Percentiles rank a stretch among this genome's conserved stretches.
phyloP scores from a whole-genome alignment of 2,113 vertebrate species.

The Stictonetta naevosa region DNA sequence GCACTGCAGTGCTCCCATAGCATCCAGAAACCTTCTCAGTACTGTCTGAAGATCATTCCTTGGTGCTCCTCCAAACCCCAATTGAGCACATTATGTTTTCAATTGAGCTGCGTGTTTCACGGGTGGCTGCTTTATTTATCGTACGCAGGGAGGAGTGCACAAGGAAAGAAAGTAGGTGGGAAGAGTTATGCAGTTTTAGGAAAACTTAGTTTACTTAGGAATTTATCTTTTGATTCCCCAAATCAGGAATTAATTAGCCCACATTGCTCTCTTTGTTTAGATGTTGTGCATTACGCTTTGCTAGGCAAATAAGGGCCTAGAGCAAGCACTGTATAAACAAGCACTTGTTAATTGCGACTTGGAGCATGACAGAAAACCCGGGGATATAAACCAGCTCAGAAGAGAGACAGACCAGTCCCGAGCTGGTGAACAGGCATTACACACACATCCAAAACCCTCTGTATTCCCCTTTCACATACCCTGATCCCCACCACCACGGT shows the following conservation, averaged over 20 bases:
- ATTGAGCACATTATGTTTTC: neutral
- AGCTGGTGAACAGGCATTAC: neutral
- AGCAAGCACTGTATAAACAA: conserved; percentile 44
- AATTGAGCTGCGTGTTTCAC: neutral
- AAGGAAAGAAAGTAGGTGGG: neutral
- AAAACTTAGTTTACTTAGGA: conserved; percentile 20
- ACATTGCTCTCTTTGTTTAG: neutral
- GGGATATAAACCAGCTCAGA: neutral
- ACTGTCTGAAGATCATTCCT: neutral
- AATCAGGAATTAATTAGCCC: conserved; percentile 48
- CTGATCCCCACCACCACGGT: rapidly evolving
- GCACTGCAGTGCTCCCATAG: rapidly evolving
- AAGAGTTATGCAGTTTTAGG: conserved; percentile 5
- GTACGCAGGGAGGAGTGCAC: neutral
- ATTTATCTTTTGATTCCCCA: conserved; percentile 8
- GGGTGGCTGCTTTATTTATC: neutral
- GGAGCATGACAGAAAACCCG: neutral
- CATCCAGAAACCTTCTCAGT: neutral
- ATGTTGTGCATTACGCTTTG: conserved; percentile 8
- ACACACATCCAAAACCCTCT: rapidly evolving
- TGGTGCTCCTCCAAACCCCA: neutral
- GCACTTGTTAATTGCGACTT: neutral
- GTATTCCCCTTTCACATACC: neutral
- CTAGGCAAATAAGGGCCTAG: neutral
- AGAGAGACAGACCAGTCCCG: neutral